These are phyloP conservation scores for Fulica atra DNA, from an alignment of 2,113 vertebrate genomes.

Conservation along the genomic window DNA sequence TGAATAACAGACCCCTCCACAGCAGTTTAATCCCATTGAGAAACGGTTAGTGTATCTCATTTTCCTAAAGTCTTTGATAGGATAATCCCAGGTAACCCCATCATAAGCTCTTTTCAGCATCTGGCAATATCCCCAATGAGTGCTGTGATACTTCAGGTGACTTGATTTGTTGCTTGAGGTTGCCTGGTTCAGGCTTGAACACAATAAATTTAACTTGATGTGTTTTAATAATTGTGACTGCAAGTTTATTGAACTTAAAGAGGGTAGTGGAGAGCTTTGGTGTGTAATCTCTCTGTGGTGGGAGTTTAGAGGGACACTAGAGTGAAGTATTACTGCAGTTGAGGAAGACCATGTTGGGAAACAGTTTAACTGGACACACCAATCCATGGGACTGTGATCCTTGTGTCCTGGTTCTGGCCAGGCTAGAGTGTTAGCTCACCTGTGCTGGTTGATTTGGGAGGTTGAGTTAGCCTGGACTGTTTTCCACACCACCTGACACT, in stretches of 20 bases:
- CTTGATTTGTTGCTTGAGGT: not conserved
- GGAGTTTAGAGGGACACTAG: not conserved
- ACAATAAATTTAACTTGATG: not conserved
- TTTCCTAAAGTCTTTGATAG: constrained; percentile 13
- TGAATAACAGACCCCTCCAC: not conserved
- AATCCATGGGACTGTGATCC: not conserved
- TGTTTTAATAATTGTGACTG: not conserved
- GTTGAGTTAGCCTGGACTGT: too few relatives aligned
- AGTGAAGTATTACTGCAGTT: not conserved
- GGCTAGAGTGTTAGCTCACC: too few relatives aligned
- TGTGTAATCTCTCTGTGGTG: not conserved
- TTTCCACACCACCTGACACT: too few relatives aligned
- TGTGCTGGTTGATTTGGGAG: too few relatives aligned
- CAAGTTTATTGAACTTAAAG: not conserved
- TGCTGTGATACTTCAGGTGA: constrained; percentile 8
- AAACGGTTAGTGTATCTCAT: not conserved
- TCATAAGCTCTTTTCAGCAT: constrained; percentile 1
- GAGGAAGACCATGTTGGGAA: not conserved
- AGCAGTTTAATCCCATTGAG: not conserved
- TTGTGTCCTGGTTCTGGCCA: too few relatives aligned
- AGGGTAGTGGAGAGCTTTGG: accelerated
- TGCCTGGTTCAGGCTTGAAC: not conserved
- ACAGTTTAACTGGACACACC: not conserved
- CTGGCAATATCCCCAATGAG: not conserved
- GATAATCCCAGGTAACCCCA: constrained; percentile 53